Conservation (phyloP, 2,888 invertebrate species). For the Hydrotaea cyrtoneurina region DNA sequence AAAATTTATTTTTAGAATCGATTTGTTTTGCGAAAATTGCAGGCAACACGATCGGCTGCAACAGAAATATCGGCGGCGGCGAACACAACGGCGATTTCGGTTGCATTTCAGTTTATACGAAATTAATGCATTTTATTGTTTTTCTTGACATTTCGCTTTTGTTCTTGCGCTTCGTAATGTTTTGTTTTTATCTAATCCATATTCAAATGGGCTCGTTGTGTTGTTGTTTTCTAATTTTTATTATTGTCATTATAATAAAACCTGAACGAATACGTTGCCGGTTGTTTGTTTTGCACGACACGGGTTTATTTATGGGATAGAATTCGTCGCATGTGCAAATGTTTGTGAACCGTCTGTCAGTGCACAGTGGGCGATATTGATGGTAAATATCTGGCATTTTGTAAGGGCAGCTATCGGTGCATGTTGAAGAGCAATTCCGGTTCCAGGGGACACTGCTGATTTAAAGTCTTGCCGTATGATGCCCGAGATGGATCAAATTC, state of each 20-base stretch:
- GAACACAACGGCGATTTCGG: neutral
- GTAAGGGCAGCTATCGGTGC: neutral
- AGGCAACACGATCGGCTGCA: neutral
- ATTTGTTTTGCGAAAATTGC: neutral
- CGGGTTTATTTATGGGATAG: neutral
- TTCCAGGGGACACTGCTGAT: too few species aligned
- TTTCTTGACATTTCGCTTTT: conserved; percentile 19
- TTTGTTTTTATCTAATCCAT: conserved; percentile 7
- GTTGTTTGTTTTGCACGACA: conserved; percentile 14
- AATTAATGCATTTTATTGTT: conserved; percentile 1
- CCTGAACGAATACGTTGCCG: neutral
- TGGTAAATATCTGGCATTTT: neutral
- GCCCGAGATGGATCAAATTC: too few species aligned
- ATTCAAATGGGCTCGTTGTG: conserved; percentile 6
- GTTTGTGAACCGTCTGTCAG: neutral
- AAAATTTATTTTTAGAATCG: too few species aligned
- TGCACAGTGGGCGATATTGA: neutral
- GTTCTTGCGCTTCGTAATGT: neutral
- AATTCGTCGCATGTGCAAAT: conserved; percentile 2
- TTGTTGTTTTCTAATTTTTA: conserved; percentile 4
- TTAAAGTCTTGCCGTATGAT: too few species aligned
- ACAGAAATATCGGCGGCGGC: neutral
- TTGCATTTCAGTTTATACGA: neutral
- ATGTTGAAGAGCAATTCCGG: too few species aligned
- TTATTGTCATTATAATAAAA: conserved; percentile 4